phyloP scores from a whole-genome alignment of 1,140 invertebrate species.

The Cydia splendana region DNA sequence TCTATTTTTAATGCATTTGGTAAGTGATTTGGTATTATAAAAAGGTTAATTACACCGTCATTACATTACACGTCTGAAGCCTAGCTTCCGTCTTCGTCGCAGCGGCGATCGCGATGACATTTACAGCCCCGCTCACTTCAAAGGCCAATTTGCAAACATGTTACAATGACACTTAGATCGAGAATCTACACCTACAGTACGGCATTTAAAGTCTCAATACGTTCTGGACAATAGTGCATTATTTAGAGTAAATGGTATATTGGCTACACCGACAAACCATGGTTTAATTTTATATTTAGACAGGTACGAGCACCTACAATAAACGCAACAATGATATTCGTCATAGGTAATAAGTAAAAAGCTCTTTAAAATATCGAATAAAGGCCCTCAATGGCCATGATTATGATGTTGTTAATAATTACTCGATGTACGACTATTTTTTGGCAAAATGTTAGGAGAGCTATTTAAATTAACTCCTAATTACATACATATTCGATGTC shows the following conservation, averaged over 20 bases:
- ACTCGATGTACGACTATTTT: background rate
- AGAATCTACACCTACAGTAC: constrained; percentile 32
- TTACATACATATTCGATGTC: background rate
- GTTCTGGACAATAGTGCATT: constrained; percentile 25
- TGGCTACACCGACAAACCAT: too few relatives aligned
- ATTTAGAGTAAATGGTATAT: background rate
- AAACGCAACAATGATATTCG: too few relatives aligned
- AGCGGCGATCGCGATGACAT: constrained; percentile 37
- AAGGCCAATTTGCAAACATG: constrained; percentile 39
- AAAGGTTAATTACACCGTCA: constrained; percentile 21
- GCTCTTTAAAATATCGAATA: background rate
- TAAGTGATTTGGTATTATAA: background rate
- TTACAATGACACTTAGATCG: constrained; percentile 41
- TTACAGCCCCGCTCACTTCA: constrained; percentile 38
- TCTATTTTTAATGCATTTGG: background rate
- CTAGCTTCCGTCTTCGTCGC: constrained; percentile 17
- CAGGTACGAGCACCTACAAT: too few relatives aligned
- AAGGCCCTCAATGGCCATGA: background rate
- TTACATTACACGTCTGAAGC: constrained; percentile 15
- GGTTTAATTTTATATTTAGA: too few relatives aligned
- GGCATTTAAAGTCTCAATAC: constrained; percentile 25
- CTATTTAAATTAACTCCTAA: background rate
- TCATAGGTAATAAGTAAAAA: too few relatives aligned
- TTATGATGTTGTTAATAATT: background rate
- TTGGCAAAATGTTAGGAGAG: background rate